Evolutionary conservation across 2,888 invertebrate species (phyloP), one percentile per base, ranked within the genome.

Genomic region (Tachystola acroxantha): DNA sequence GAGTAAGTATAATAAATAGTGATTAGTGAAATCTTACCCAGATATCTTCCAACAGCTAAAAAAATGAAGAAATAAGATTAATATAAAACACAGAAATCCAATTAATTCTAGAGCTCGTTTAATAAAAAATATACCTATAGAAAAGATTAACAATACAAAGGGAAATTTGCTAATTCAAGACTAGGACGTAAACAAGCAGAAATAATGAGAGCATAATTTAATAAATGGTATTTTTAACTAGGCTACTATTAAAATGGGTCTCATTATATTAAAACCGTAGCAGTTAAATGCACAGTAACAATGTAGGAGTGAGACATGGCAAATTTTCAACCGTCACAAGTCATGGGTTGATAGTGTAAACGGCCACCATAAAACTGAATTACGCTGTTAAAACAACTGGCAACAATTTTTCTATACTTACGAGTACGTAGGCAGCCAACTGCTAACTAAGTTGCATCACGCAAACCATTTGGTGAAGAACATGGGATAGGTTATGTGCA

Each of bases 351-450:
- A 64, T 67, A 57, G 48, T 51, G 59, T 64, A 67, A 68, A 64
- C 61, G 59, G 56, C 56, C 48, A 51, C 55, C 56, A 65, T 74
- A 69, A 71, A 73, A 56, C 42, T 57, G 61, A 67, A 76, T 73
- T 70, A 69, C 63, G 63, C 64, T 68, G 69, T 69, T 66, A 58
- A 53, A 63, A 61, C 58, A 58, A 64, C 68, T 64, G 59, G 54
- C 66, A 57, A 66, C 65, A 55, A 67, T 66, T 68, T 72, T 74
- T 69, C 57, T 50, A 50, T 49, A 27, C 27, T 27, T 7, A 62
- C n/a, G n/a, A n/a, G n/a, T n/a, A n/a, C n/a, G n/a, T n/a, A n/a
- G n/a, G n/a, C n/a, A n/a, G n/a, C n/a, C n/a, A n/a, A n/a, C n/a
- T n/a, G n/a, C n/a, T n/a, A n/a, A n/a, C 55, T 57, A 60, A 50